A percentile compares a stretch with the other conserved stretches of the same genome.
These are phyloP conservation scores for Cyphomyrus plagiostoma DNA, from an alignment of 2,113 vertebrate genomes.

Conservation along the genomic window DNA sequence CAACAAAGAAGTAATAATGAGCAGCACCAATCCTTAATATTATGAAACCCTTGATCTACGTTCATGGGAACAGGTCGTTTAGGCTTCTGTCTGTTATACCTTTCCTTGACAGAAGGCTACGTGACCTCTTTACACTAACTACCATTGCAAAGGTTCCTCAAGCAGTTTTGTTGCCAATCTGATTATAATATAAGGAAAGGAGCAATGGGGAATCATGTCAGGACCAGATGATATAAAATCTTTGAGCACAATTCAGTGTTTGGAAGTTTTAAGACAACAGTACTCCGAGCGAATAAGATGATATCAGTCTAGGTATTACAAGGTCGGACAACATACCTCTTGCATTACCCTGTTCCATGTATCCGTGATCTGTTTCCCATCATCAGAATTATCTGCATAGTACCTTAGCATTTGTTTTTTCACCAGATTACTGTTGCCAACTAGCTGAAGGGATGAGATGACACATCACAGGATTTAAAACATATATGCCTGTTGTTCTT, in stretches of 20 bases:
- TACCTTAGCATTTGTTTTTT: conserved; percentile 66
- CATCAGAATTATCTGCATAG: conserved; percentile 32
- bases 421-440: conserved; percentile 60
- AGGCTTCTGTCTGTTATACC: background rate
- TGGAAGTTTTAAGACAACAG: background rate
- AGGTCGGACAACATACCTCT: conserved; percentile 45
- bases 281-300: background rate
- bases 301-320: background rate
- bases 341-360: conserved; percentile 68
- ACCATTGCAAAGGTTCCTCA: background rate
- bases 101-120: background rate
- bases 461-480: background rate
- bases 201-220: background rate
- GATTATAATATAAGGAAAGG: background rate
- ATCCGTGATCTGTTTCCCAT: conserved; percentile 52
- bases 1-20: background rate
- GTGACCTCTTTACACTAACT: background rate
- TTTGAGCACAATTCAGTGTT: background rate
- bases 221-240: background rate
- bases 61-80: background rate
- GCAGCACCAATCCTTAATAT: background rate
- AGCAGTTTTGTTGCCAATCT: background rate
- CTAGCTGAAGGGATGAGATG: conserved; percentile 49
- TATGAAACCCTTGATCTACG: background rate
- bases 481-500: background rate